Base-by-base conservation (phyloP, 2,888 invertebrate species). In the Drepana falcataria region DNA sequence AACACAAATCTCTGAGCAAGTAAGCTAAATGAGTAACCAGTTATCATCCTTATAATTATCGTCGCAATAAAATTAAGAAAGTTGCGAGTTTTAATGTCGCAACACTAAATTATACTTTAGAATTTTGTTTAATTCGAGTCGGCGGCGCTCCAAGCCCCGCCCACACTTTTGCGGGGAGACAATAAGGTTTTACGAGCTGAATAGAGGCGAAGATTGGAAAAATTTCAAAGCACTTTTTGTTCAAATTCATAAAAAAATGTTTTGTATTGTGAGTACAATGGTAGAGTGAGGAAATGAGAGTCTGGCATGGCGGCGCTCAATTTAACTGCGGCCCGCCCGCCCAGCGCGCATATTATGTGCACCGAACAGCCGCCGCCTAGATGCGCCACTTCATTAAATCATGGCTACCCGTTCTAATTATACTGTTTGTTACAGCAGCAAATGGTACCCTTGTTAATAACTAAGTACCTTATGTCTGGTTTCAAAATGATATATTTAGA, bases 191-290 rank as follows among this genome's bases (percentile, higher is more conserved):
- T 79, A 79, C 81, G 78, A 77, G 74, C 76, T 85, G 87, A 89
- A 89, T 85, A 75, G 86, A 86, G 75, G 84, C 84, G 85, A 86
- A 88, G 86, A 90, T 90, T 89, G 88, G 87, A 84, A 88, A 87
- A 84, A 87, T 86, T 87, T 88, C 87, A 87, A 87, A 89, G 87
- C 84, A 79, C 79, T 87, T 88, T 88, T 88, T 85, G 88, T 87
- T 77, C 85, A 85, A 89, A 87, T 88, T 87, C 81, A 82, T 84
- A 85, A 83, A 88, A 86, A 88, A 88, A 87, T 89, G 87, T 89
- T 90, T 88, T 88, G 89, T 88, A 89, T 91, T 90, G 89, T 89
- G 87, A 86, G 81, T 77, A 90, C 90, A 90, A 90, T 90, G 79
- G 85, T 74, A 77, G 83, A 79, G 81, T 81, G 82, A 89, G 89